Percentiles rank a stretch among this genome's conserved stretches.
These are phyloP conservation scores for Volucella zonaria DNA, from an alignment of 2,888 invertebrate species.

Conservation along the genomic window DNA sequence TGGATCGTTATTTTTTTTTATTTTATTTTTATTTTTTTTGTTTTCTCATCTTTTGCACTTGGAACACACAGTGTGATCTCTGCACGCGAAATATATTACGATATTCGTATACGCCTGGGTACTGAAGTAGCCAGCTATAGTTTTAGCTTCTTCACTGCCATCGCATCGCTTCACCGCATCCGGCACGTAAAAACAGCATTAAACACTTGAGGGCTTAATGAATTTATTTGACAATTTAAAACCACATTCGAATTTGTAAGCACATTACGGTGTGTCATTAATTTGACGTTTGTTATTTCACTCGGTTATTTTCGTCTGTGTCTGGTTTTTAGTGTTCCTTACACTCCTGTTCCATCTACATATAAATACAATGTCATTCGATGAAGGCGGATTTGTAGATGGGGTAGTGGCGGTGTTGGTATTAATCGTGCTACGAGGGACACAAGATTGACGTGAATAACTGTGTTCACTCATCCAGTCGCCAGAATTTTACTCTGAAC, in stretches of 20 bases:
- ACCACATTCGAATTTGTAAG: conserved; percentile 73
- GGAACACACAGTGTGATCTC: conserved; percentile 39
- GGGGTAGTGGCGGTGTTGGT: conserved; percentile 4
- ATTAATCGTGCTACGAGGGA: conserved; percentile 30
- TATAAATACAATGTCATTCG: neutral
- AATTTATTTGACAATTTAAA: conserved; percentile 74
- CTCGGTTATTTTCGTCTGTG: conserved; percentile 61
- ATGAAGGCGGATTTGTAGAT: neutral
- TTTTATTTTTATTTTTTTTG: conserved; percentile 24
- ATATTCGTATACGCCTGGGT: conserved; percentile 7
- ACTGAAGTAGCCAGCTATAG: conserved; percentile 24
- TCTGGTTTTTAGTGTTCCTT: conserved; percentile 43
- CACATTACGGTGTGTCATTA: conserved; percentile 71
- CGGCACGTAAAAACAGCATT: conserved; percentile 68
- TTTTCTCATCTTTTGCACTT: conserved; percentile 8
- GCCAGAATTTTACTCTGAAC: conserved; percentile 21
- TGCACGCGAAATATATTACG: conserved; percentile 46
- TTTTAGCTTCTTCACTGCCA: neutral
- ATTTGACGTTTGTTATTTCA: conserved; percentile 72
- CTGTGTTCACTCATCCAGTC: conserved; percentile 35
- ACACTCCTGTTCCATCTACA: conserved; percentile 13
- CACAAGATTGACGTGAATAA: conserved; percentile 60
- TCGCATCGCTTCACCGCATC: conserved; percentile 16
- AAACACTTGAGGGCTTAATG: conserved; percentile 69
- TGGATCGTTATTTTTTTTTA: conserved; percentile 60